phyloP scores from a whole-genome alignment of 2,113 vertebrate genomes.

The Rostratula benghalensis region DNA sequence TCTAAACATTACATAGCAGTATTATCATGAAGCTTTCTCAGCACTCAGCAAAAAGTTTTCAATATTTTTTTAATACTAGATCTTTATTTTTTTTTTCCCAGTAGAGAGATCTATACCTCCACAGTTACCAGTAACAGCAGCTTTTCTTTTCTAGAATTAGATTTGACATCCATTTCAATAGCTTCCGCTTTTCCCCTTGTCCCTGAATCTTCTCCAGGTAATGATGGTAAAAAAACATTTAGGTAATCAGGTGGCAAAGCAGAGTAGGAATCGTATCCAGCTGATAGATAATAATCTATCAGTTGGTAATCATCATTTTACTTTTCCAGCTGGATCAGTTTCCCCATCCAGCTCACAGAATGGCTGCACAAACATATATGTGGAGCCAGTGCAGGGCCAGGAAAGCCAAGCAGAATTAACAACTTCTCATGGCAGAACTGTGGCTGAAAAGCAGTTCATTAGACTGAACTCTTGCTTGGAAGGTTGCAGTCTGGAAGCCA shows the following conservation, averaged over 20 bases:
- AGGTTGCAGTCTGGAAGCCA: background rate
- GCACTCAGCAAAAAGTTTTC: background rate
- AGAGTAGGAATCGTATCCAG: background rate
- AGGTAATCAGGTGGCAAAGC: background rate
- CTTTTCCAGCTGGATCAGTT: background rate
- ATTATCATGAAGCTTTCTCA: background rate
- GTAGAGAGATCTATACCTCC: background rate
- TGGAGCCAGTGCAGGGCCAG: background rate
- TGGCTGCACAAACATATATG: background rate
- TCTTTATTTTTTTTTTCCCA: background rate
- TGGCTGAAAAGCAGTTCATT: background rate
- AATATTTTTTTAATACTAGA: background rate
- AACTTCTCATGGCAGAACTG: background rate
- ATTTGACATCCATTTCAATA: background rate
- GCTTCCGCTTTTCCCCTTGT: background rate
- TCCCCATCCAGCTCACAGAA: background rate
- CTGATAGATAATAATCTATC: background rate
- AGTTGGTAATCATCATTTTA: background rate
- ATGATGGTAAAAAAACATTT: background rate
- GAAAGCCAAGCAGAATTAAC: background rate
- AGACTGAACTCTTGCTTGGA: background rate
- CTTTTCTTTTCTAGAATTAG: background rate
- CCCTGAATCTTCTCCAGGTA: background rate
- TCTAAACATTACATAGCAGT: background rate
- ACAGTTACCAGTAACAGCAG: background rate